Evolutionary conservation across 2,113 vertebrate genomes (phyloP).

Genomic region (Nanger granti): DNA sequence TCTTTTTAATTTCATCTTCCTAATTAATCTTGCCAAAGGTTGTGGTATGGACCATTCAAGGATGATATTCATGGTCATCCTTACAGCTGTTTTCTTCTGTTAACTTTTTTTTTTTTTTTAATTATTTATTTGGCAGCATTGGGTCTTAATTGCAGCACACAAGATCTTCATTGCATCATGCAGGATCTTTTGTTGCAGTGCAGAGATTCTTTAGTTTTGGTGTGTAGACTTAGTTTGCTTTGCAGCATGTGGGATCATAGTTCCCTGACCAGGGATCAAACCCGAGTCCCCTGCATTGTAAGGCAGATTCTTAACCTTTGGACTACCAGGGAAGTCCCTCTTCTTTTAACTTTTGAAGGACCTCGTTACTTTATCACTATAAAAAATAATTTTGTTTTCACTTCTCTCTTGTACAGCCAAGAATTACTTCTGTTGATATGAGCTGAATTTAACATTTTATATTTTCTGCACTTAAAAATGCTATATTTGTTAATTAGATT

Average conservation of each 20-base stretch:
- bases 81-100: not conserved
- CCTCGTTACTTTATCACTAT: conserved; percentile 2
- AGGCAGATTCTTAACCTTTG: not conserved
- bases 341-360: not conserved
- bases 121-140: not conserved
- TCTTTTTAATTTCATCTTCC: not conserved
- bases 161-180: not conserved
- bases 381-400: conserved; percentile 28
- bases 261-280: not conserved
- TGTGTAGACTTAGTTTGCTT: not conserved
- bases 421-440: not conserved
- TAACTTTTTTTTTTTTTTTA: not conserved
- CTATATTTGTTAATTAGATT: not conserved
- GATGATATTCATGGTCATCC: conserved; percentile 11
- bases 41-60: not conserved
- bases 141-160: not conserved
- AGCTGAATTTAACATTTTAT: not conserved
- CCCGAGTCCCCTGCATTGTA: not conserved
- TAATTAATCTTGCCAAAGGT: not conserved
- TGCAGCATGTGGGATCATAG: not conserved
- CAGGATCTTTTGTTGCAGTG: not conserved
- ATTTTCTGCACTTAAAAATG: conserved; percentile 6
- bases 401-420: not conserved
- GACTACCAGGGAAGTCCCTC: not conserved
- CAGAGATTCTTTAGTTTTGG: not conserved